Conservation (phyloP, 2,797 vertebrate genomes). For the Acipenser transmontanus region DNA sequence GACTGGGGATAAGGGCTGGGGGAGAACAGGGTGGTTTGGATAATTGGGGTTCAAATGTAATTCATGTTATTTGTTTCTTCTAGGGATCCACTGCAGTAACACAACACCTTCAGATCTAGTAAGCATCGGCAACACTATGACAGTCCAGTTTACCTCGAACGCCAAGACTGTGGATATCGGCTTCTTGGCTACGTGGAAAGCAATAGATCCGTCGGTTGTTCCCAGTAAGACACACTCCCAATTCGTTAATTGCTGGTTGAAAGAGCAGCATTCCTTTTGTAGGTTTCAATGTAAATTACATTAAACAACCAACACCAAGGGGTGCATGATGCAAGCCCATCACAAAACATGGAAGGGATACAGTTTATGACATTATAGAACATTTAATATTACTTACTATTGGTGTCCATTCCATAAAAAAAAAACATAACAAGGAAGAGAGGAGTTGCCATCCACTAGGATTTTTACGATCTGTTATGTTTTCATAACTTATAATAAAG, state of each 20-base stretch:
- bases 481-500: too few species aligned
- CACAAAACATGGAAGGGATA: too few species aligned
- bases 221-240: constrained; percentile 26
- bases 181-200: constrained; percentile 56
- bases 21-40: not conserved
- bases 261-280: too few species aligned
- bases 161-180: constrained; percentile 60
- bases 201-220: constrained; percentile 47
- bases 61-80: not conserved
- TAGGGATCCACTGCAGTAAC: constrained; percentile 59
- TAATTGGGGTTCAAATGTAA: not conserved
- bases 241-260: not conserved
- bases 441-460: too few species aligned
- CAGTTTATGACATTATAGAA: too few species aligned
- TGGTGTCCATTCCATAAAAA: too few species aligned
- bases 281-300: too few species aligned
- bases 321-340: too few species aligned
- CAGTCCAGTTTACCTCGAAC: constrained; percentile 56
- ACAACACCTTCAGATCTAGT: constrained; percentile 47
- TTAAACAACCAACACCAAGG: too few species aligned
- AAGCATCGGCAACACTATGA: constrained; percentile 49
- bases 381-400: too few species aligned
- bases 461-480: too few species aligned
- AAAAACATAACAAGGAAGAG: too few species aligned
- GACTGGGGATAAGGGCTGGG: not conserved